A percentile compares a stretch with the other conserved stretches of the same genome.
These are phyloP conservation scores for Ganaspis brasiliensis DNA, from an alignment of 2,888 invertebrate species.

Conservation along the genomic window DNA sequence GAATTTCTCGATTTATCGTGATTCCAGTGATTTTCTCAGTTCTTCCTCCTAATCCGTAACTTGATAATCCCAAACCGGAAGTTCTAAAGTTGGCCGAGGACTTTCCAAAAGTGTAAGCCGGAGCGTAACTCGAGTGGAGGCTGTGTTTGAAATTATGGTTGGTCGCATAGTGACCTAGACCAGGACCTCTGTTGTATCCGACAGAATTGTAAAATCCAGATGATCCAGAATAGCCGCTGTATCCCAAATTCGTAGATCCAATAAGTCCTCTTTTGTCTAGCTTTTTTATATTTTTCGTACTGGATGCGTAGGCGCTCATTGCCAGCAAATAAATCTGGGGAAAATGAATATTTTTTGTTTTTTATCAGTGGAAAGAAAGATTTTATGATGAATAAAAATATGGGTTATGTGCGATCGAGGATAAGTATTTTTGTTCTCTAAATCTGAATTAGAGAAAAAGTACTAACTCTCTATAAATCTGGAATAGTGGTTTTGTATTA, in stretches of 20 bases:
- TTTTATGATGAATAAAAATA: neutral
- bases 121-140: slow-evolving; percentile 54
- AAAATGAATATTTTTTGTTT: too few species aligned
- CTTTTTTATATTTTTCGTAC: slow-evolving; percentile 61
- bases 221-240: neutral
- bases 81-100: neutral
- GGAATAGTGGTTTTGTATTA: too few species aligned
- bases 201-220: too few species aligned
- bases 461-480: too few species aligned
- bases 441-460: too few species aligned
- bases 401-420: too few species aligned
- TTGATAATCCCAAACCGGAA: slow-evolving; percentile 50
- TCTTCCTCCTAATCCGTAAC: slow-evolving; percentile 49
- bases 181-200: slow-evolving; percentile 2
- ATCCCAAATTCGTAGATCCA: slow-evolving; percentile 37
- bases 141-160: slow-evolving; percentile 51
- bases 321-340: slow-evolving; percentile 65
- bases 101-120: slow-evolving; percentile 39
- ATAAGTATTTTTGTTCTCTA: too few species aligned
- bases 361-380: neutral
- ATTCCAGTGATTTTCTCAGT: slow-evolving; percentile 62
- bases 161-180: slow-evolving; percentile 5
- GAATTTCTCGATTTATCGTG: slow-evolving; percentile 62
- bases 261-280: slow-evolving; percentile 62
- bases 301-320: slow-evolving; percentile 58